Conservation (phyloP, 2,888 invertebrate species). For the Cistogaster globosa region DNA sequence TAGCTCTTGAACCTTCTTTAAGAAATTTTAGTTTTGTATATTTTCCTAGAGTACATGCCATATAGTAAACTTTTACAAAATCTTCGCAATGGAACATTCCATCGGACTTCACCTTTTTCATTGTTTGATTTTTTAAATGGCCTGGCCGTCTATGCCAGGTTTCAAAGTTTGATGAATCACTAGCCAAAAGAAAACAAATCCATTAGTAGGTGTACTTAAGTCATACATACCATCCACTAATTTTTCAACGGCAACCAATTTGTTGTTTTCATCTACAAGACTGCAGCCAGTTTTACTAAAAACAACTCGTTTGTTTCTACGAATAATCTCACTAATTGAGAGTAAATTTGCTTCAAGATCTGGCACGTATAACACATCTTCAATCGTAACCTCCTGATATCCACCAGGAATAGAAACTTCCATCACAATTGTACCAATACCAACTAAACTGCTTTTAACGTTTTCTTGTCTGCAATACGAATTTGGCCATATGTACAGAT, state of each 20-base stretch:
- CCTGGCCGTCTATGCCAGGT: not conserved
- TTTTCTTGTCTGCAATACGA: no score
- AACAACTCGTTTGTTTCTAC: not conserved
- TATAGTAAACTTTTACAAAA: no score
- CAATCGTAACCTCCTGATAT: no score
- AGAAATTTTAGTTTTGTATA: no score
- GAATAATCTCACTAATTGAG: no score
- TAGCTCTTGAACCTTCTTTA: no score
- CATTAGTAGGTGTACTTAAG: no score
- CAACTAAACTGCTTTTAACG: no score
- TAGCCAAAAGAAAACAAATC: not conserved
- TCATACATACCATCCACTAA: constrained; percentile 3
- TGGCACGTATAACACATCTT: not conserved
- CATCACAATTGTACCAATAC: no score
- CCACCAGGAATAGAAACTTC: no score
- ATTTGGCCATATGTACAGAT: no score
- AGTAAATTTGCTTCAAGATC: not conserved
- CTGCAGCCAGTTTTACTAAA: not conserved
- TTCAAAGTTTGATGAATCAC: constrained; percentile 2
- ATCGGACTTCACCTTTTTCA: not conserved
- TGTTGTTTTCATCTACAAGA: not conserved
- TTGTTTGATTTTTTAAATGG: not conserved
- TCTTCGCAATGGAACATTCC: not conserved
- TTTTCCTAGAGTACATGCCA: no score
- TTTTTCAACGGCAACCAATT: not conserved